Evolutionary conservation across 2,888 invertebrate genomes (phyloP).

Genomic region (Watsonalla cultraria): DNA sequence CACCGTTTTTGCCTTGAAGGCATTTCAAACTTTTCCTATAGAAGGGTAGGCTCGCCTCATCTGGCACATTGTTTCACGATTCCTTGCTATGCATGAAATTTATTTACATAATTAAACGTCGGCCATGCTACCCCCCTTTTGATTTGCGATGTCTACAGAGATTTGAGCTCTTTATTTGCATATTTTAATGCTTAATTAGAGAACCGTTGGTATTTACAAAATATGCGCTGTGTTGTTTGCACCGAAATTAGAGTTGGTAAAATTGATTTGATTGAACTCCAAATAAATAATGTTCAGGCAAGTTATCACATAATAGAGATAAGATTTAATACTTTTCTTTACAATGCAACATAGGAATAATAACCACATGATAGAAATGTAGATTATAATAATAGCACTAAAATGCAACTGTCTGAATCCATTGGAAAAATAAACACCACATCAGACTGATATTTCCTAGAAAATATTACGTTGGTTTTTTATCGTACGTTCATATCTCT

Average conservation of each 20-base stretch:
- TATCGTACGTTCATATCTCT: slow-evolving; percentile 7
- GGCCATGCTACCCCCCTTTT: slow-evolving; percentile 54
- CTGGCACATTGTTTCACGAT: slow-evolving; percentile 69
- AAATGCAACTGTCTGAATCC: no score
- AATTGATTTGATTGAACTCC: no score
- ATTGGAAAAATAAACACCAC: no score
- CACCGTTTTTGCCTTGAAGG: slow-evolving; percentile 51
- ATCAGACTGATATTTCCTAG: no score
- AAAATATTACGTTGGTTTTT: not conserved
- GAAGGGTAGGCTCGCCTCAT: slow-evolving; percentile 53
- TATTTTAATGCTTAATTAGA: slow-evolving; percentile 62
- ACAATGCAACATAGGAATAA: not conserved
- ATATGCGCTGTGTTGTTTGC: not conserved
- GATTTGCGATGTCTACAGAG: slow-evolving; percentile 70
- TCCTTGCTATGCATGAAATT: slow-evolving; percentile 70
- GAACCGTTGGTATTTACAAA: slow-evolving; percentile 1
- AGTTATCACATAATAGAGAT: not conserved
- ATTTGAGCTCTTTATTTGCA: slow-evolving; percentile 60
- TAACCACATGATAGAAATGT: not conserved
- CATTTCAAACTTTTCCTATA: slow-evolving; percentile 59
- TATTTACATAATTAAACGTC: slow-evolving; percentile 76
- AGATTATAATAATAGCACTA: no score
- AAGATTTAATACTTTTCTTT: no score
- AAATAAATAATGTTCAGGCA: no score
- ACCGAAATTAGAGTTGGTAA: not conserved